Conservation (phyloP, 2,888 invertebrate species). For the Noctua pronuba region DNA sequence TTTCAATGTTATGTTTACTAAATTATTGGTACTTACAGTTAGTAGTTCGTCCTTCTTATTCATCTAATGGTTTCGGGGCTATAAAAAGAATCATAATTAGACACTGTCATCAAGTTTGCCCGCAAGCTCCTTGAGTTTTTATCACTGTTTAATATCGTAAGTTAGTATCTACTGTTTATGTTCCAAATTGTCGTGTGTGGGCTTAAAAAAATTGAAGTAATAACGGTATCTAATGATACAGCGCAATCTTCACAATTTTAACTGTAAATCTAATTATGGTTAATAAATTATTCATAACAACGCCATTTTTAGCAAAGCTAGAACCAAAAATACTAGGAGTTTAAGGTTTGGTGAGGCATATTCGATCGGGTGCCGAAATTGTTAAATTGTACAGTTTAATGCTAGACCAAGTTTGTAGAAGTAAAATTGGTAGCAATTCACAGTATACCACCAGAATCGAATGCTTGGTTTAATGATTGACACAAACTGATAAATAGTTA, state of each 20-base stretch:
- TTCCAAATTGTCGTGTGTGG: slow-evolving; percentile 27
- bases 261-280: slow-evolving; percentile 25
- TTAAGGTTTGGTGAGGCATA: not conserved
- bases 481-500: slow-evolving; percentile 1
- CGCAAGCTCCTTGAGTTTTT: slow-evolving; percentile 25
- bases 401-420: not conserved
- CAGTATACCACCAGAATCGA: not conserved
- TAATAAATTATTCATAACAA: slow-evolving; percentile 5
- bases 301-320: not conserved
- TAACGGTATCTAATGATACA: slow-evolving; percentile 44
- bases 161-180: slow-evolving; percentile 29
- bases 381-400: not conserved
- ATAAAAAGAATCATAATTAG: not conserved
- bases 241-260: slow-evolving; percentile 8
- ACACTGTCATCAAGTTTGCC: slow-evolving; percentile 18
- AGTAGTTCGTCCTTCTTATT: not conserved
- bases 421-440: not conserved
- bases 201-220: slow-evolving; percentile 16
- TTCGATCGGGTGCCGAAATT: too few species aligned
- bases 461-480: slow-evolving; percentile 10
- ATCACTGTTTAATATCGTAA: not conserved
- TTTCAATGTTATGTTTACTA: not conserved
- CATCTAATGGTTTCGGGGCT: not conserved
- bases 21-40: not conserved
- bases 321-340: not conserved